Conservation (phyloP, 2,888 invertebrate genomes). For the Busseola fusca region DNA sequence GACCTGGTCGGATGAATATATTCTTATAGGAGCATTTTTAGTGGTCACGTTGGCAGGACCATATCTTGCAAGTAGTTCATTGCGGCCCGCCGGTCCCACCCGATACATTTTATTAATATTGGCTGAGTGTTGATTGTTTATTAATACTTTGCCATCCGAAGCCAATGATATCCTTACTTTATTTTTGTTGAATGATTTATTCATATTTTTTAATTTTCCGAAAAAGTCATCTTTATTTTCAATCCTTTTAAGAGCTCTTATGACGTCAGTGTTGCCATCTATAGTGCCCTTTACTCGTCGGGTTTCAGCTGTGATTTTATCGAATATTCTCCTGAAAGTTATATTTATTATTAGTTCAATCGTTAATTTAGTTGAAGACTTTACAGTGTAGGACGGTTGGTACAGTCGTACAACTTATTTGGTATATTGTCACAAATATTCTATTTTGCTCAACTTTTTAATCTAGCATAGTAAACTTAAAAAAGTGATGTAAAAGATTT, state of each 20-base stretch:
- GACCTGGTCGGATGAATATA: constrained; percentile 46
- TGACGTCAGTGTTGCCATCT: constrained; percentile 77
- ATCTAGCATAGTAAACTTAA: background rate
- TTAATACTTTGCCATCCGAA: constrained; percentile 62
- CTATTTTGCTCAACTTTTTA: background rate
- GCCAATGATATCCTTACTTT: constrained; percentile 65
- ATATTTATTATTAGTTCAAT: background rate
- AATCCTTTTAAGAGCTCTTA: constrained; percentile 70
- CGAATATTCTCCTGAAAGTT: constrained; percentile 77
- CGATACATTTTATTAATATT: constrained; percentile 55
- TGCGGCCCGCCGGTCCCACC: constrained; percentile 59
- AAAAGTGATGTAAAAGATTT: background rate
- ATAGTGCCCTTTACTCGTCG: constrained; percentile 70
- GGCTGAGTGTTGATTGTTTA: constrained; percentile 61
- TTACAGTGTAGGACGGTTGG: background rate
- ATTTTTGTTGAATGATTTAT: constrained; percentile 66
- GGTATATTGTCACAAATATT: background rate
- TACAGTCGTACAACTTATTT: background rate
- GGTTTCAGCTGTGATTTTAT: constrained; percentile 78
- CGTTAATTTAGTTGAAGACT: background rate
- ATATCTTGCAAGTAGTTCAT: constrained; percentile 60
- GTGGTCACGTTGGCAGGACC: constrained; percentile 62
- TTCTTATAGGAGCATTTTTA: constrained; percentile 64
- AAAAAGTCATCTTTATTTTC: constrained; percentile 68
- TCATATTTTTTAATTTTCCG: constrained; percentile 62